A percentile compares a stretch with the other conserved stretches of the same genome.
Conservation (phyloP, 2,797 vertebrate genomes). For the Pantherophis vulpinus region DNA sequence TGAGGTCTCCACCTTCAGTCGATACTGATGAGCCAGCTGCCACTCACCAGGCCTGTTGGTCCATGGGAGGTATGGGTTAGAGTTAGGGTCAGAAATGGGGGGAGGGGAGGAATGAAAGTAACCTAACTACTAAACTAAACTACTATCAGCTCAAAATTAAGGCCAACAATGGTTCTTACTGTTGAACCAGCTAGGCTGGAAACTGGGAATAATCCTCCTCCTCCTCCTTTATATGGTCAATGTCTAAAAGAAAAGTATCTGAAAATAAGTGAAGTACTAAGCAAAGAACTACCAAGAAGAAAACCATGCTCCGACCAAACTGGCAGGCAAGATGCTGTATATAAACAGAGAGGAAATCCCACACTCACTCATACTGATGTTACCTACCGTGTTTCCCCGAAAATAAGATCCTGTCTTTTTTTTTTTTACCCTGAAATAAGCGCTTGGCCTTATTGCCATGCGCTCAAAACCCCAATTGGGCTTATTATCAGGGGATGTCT, state of each 20-base stretch:
- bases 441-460: too few relatives aligned
- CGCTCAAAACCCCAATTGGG: too few relatives aligned
- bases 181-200: background rate
- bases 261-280: background rate
- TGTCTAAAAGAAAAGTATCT: background rate
- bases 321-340: background rate
- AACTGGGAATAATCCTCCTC: background rate
- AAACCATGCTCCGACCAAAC: background rate
- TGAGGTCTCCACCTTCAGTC: too few relatives aligned
- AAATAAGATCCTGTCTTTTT: too few relatives aligned
- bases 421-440: too few relatives aligned
- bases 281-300: background rate
- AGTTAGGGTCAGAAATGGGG: too few relatives aligned
- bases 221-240: background rate
- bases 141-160: background rate
- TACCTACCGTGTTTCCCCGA: background rate
- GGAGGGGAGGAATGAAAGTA: too few relatives aligned
- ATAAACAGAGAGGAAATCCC: background rate
- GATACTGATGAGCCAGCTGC: too few relatives aligned
- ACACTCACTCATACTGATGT: background rate
- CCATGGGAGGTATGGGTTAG: too few relatives aligned
- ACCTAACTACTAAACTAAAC: too few relatives aligned
- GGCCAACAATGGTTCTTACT: background rate
- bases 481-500: too few relatives aligned
- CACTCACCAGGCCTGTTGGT: too few relatives aligned